A percentile compares a stretch with the other conserved stretches of the same genome.
These are phyloP conservation scores for Galemys pyrenaicus DNA, from an alignment of 2,113 vertebrate species.

Conservation along the genomic window DNA sequence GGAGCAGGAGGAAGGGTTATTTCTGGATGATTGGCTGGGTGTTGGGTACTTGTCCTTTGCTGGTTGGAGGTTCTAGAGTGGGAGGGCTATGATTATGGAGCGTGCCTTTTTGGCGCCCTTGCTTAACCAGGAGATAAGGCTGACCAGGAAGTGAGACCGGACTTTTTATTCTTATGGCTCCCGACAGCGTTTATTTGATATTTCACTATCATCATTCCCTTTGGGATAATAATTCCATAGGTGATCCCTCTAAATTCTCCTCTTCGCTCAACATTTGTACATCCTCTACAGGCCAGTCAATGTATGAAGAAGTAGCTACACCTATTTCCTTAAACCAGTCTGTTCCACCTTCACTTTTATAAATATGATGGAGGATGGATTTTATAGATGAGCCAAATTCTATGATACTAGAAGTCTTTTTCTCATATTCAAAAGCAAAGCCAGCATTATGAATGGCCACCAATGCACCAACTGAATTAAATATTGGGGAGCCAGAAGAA, in stretches of 20 bases:
- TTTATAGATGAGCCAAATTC: slow-evolving; percentile 55
- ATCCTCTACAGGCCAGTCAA: background rate
- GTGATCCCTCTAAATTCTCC: background rate
- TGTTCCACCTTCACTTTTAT: background rate
- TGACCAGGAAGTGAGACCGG: no score
- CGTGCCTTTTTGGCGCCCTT: no score
- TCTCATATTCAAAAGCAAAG: fast-evolving
- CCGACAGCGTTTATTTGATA: no score
- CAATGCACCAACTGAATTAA: slow-evolving; percentile 11
- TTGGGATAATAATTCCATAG: background rate
- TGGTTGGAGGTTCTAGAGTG: no score
- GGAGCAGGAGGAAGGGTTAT: no score
- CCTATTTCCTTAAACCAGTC: no score
- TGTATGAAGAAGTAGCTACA: no score
- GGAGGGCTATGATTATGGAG: no score
- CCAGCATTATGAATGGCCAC: slow-evolving; percentile 67
- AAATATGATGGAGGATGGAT: slow-evolving; percentile 42
- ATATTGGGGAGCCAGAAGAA: slow-evolving; percentile 74
- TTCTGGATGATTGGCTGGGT: no score
- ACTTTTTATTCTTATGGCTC: no score
- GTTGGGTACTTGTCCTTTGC: no score
- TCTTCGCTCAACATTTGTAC: slow-evolving; percentile 24
- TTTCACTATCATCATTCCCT: background rate
- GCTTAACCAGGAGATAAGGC: no score
- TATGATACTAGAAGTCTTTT: background rate